These are phyloP conservation scores for Fistularia commersonii DNA, from an alignment of 2,797 vertebrate species.

Conservation along the genomic window DNA sequence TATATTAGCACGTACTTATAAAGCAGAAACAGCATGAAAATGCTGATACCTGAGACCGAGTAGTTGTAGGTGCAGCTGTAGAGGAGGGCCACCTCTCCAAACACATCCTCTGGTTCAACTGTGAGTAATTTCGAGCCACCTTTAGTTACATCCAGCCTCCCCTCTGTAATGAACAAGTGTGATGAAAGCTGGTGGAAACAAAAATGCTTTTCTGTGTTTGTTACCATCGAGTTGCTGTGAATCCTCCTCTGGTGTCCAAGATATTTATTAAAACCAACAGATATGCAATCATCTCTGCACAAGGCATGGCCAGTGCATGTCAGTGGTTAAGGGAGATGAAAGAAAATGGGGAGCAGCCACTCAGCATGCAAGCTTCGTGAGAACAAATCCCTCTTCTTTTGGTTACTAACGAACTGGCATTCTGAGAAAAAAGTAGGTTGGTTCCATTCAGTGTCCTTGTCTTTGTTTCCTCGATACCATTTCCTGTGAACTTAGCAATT, in stretches of 20 bases:
- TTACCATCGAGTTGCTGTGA: not conserved
- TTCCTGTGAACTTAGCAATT: slow-evolving; percentile 14
- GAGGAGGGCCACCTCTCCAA: slow-evolving; percentile 71
- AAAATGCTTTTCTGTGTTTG: not conserved
- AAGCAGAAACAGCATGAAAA: not conserved
- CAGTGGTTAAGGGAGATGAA: not conserved
- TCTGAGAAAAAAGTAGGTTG: too few relatives aligned
- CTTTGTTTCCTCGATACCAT: slow-evolving; percentile 2
- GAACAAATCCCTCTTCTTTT: too few relatives aligned
- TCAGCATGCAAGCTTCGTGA: slow-evolving; percentile 1
- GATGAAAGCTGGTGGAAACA: slow-evolving; percentile 8
- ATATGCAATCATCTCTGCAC: slow-evolving; percentile 17
- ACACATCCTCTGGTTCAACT: slow-evolving; percentile 60
- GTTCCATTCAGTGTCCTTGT: too few relatives aligned
- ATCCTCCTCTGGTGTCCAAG: too few relatives aligned
- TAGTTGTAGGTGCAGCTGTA: slow-evolving; percentile 62
- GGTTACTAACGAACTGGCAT: not conserved
- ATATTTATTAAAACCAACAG: slow-evolving; percentile 1
- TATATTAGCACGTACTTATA: slow-evolving; percentile 1
- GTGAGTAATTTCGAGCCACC: slow-evolving; percentile 58
- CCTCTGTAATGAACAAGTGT: slow-evolving; percentile 54
- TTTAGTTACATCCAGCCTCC: slow-evolving; percentile 68
- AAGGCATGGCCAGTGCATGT: not conserved
- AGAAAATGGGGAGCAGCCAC: slow-evolving; percentile 10
- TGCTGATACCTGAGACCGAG: slow-evolving; percentile 67